These are phyloP conservation scores for Lordiphosa clarofinis DNA, from an alignment of 1,140 invertebrate species.

Conservation along the genomic window DNA sequence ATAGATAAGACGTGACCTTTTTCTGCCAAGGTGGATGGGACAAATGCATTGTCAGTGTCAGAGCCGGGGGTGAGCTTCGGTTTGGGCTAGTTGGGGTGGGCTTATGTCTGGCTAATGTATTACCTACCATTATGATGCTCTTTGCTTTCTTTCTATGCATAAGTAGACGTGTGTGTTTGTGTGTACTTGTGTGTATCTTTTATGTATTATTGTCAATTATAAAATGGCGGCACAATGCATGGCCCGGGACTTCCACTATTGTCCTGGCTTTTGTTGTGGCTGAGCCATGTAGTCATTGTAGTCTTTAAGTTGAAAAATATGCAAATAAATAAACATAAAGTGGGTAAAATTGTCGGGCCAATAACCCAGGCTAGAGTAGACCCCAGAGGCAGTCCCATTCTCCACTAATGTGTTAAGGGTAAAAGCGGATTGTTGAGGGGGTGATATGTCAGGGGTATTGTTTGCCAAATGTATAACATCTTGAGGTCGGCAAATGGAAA, in stretches of 20 bases:
- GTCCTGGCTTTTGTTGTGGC: constrained; percentile 30
- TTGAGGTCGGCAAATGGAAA: too few relatives aligned
- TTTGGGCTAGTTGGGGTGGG: constrained; percentile 18
- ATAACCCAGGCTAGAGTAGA: constrained; percentile 61
- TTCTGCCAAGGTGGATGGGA: constrained; percentile 46
- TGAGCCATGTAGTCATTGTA: constrained; percentile 48
- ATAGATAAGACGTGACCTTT: constrained; percentile 76
- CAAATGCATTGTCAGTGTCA: constrained; percentile 75
- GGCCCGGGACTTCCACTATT: constrained; percentile 44
- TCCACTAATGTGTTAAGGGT: constrained; percentile 55
- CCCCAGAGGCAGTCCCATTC: constrained; percentile 38
- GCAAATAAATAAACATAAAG: constrained; percentile 75
- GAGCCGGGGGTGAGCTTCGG: constrained; percentile 19
- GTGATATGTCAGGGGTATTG: too few relatives aligned
- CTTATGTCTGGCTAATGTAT: constrained; percentile 74
- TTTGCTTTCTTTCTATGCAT: constrained; percentile 45
- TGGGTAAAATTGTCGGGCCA: constrained; percentile 77
- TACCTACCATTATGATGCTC: constrained; percentile 75
- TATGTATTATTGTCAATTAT: constrained; percentile 77
- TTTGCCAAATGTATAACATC: too few relatives aligned
- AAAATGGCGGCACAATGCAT: constrained; percentile 65
- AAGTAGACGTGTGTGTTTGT: too few relatives aligned
- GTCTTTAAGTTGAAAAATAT: constrained; percentile 77
- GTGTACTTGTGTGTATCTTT: constrained; percentile 47
- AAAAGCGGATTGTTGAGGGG: constrained; percentile 11